phyloP scores from a whole-genome alignment of 1,140 invertebrate genomes.

The Pogonus chalceus region DNA sequence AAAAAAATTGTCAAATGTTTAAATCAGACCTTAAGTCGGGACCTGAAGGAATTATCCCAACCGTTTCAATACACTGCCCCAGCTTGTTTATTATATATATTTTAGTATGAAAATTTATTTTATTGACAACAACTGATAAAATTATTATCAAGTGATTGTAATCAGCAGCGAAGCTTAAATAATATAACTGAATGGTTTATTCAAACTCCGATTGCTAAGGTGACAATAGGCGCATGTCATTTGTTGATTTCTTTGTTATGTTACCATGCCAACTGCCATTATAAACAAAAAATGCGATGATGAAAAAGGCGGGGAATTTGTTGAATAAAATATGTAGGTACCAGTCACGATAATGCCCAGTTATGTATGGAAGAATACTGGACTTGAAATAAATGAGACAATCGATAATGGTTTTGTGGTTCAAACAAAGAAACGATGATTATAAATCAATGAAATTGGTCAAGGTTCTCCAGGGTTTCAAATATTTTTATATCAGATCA shows the following conservation, averaged over 20 bases:
- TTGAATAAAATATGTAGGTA: slow-evolving; percentile 2
- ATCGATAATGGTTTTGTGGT: not conserved
- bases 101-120: not conserved
- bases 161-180: not conserved
- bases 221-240: not conserved
- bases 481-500: too few species aligned
- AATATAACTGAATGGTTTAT: not conserved
- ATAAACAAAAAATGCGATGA: not conserved
- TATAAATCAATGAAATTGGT: not conserved
- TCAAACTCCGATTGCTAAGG: not conserved
- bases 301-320: not conserved
- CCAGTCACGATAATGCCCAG: not conserved
- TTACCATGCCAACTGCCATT: not conserved
- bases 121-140: not conserved
- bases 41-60: slow-evolving; percentile 13
- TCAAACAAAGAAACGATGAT: not conserved
- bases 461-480: not conserved
- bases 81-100: slow-evolving; percentile 32
- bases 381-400: too few species aligned
- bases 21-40: too few species aligned
- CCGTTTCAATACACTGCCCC: slow-evolving; percentile 40
- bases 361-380: not conserved
- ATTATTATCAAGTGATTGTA: not conserved
- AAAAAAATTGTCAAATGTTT: too few species aligned
- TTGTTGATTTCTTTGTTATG: slow-evolving; percentile 1